Evolutionary conservation across 2,113 vertebrate genomes (phyloP).

Genomic region (Falcunculus frontatus): DNA sequence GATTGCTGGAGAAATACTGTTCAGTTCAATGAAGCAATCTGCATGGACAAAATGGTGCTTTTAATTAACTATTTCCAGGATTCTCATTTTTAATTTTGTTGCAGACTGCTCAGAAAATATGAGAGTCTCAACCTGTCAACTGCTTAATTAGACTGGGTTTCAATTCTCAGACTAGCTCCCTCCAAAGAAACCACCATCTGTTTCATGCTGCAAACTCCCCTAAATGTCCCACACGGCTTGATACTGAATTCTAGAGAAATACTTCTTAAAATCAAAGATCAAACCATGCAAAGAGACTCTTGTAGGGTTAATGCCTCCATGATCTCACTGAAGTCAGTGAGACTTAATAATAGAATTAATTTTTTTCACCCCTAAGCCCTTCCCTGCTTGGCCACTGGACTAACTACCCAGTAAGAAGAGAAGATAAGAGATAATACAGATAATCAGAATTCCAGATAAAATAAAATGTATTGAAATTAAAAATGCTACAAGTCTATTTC

Average conservation of each 20-base stretch:
- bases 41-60: background rate
- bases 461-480: background rate
- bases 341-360: background rate
- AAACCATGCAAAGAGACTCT: background rate
- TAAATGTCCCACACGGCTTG: background rate
- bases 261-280: background rate
- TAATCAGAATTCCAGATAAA: background rate
- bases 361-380: background rate
- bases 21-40: background rate
- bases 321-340: background rate
- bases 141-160: background rate
- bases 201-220: background rate
- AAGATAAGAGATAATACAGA: background rate
- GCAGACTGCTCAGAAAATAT: conserved; percentile 21
- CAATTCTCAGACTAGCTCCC: conserved; percentile 2
- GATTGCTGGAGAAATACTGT: background rate
- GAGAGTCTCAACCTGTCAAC: conserved; percentile 8
- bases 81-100: conserved; percentile 5
- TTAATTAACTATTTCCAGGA: conserved; percentile 5
- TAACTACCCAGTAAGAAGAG: background rate
- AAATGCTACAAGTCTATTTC: background rate
- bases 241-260: background rate
- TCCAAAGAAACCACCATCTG: conserved; percentile 5
- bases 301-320: background rate
- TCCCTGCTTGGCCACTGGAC: background rate